Evolutionary conservation across 2,888 invertebrate species (phyloP), one percentile per base, ranked within the genome.

Genomic region (Metallyticus violacea): DNA sequence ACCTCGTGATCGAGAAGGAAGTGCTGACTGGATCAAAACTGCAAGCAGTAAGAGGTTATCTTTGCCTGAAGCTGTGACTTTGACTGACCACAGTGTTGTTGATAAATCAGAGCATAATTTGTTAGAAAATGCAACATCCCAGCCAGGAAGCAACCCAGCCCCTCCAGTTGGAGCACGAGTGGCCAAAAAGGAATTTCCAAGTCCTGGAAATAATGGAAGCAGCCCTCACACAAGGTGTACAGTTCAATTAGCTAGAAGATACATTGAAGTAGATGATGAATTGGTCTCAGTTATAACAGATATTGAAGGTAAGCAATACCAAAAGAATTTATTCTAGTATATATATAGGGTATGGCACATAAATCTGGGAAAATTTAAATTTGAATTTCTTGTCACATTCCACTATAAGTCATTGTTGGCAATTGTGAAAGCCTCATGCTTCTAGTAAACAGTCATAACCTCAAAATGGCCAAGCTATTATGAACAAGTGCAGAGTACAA

Each of bases 251-350:
- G 94, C 94, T 82, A 92, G 95, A 87, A 94, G 94, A 88, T 95
- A 95, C 89, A 94, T 95, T 81, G 95, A 95, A 90, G 93, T 95
- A 77, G 95, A 95, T 88, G 95, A 95, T 89, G 95, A 95, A 90
- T 94, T 95, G 89, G 94, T 95, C 27, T 95, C 95, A 0, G 95
- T 95, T 83, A 94, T 95, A 79, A 95, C 95, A 2, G 95, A 96
- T 90, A 95, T 95, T 76, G 95, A 95, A 92, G 95, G 95, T 95
- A 90, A 91, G 90, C 62, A 40, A 7, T n/a, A n/a, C n/a, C n/a
- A n/a, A n/a, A n/a, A n/a, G n/a, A n/a, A n/a, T n/a, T n/a, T n/a
- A n/a, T n/a, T n/a, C n/a, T n/a, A n/a, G n/a, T n/a, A n/a, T n/a
- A n/a, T n/a, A n/a, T n/a, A n/a, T n/a, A n/a, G n/a, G n/a, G n/a